These are phyloP conservation scores for Frieseomelitta varia DNA, from an alignment of 1,140 invertebrate genomes.

Conservation along the genomic window DNA sequence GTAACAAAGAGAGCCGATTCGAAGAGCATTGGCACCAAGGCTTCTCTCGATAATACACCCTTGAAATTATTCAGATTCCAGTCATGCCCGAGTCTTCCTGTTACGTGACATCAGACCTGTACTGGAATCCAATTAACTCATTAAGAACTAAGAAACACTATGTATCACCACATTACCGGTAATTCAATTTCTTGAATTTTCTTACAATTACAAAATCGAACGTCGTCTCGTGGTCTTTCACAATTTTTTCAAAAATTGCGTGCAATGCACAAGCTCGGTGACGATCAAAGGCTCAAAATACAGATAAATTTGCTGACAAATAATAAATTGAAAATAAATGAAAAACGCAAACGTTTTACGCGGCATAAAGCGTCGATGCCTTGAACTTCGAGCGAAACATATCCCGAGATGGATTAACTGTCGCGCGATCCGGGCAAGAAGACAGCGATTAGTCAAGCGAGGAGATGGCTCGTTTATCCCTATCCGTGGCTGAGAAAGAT, in stretches of 20 bases:
- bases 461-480: not conserved
- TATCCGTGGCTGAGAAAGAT: slow-evolving; percentile 1
- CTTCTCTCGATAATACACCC: not conserved
- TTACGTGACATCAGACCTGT: not conserved
- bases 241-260: too few species aligned
- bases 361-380: too few species aligned
- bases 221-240: too few species aligned
- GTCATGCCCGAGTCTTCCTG: not conserved
- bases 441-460: slow-evolving; percentile 1
- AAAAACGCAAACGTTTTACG: too few species aligned
- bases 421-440: not conserved
- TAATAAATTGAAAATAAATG: too few species aligned
- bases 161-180: too few species aligned
- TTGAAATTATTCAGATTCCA: not conserved
- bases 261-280: too few species aligned
- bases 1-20: not conserved
- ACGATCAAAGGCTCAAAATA: too few species aligned
- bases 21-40: not conserved
- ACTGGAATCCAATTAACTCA: not conserved
- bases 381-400: not conserved
- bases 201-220: too few species aligned
- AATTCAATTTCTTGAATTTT: too few species aligned
- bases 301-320: too few species aligned
- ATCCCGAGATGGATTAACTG: not conserved
- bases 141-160: too few species aligned